phyloP scores from a whole-genome alignment of 2,888 invertebrate genomes.

The Drosophila infuscata region DNA sequence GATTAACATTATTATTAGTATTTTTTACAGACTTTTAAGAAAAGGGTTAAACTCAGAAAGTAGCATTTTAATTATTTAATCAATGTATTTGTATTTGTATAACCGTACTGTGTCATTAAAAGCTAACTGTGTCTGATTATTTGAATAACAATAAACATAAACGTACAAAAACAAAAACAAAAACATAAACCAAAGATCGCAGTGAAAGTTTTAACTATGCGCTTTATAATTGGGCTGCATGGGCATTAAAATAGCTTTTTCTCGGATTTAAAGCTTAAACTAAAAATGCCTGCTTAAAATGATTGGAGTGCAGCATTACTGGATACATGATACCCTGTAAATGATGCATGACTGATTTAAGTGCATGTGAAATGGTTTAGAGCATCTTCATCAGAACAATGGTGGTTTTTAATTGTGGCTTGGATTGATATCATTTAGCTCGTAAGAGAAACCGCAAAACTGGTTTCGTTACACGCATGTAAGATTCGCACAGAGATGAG shows the following conservation, averaged over 20 bases:
- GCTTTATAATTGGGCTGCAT: conserved; percentile 51
- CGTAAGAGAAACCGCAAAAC: conserved; percentile 55
- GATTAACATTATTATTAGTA: neutral
- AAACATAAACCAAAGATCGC: conserved; percentile 20
- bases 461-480: conserved; percentile 55
- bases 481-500: conserved; percentile 37
- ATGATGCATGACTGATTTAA: neutral
- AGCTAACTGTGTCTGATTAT: conserved; percentile 55
- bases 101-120: conserved; percentile 51
- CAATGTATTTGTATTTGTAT: conserved; percentile 22
- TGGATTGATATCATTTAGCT: conserved; percentile 17
- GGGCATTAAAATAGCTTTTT: conserved; percentile 52
- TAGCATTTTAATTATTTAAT: conserved; percentile 43
- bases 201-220: conserved; percentile 68
- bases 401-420: conserved; percentile 16
- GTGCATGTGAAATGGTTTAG: neutral
- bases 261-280: conserved; percentile 9
- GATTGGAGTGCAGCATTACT: neutral
- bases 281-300: conserved; percentile 33
- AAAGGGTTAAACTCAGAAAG: conserved; percentile 32
- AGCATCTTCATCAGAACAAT: conserved; percentile 30
- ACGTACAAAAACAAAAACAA: conserved; percentile 48
- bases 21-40: neutral
- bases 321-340: conserved; percentile 28
- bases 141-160: conserved; percentile 68